Percentiles rank a stretch among this genome's conserved stretches.
phyloP scores from a whole-genome alignment of 2,888 invertebrate species.

The Kryphioiulus occultus region DNA sequence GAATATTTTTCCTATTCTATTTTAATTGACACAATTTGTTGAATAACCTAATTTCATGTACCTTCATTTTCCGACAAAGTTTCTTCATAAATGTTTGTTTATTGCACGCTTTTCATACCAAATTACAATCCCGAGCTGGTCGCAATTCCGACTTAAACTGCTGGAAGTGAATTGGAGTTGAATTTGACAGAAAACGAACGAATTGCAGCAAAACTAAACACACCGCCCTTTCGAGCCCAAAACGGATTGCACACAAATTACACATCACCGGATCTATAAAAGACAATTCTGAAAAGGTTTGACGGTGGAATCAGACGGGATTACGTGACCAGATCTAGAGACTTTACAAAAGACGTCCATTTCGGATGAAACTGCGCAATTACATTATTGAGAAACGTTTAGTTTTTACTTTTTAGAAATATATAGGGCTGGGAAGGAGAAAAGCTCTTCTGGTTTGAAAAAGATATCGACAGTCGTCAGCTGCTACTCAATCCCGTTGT shows the following conservation, averaged over 20 bases:
- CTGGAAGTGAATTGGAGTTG: neutral
- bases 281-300: slow-evolving; percentile 43
- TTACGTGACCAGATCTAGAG: slow-evolving; percentile 44
- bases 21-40: too few species aligned
- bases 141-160: slow-evolving; percentile 4
- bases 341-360: slow-evolving; percentile 40
- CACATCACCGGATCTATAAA: slow-evolving; percentile 41
- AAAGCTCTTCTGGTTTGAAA: neutral
- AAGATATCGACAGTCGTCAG: slow-evolving; percentile 11
- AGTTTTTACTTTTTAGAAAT: slow-evolving; percentile 2
- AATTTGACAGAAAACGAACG: neutral
- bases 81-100: too few species aligned
- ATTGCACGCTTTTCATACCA: neutral
- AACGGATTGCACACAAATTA: slow-evolving; percentile 35
- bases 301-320: slow-evolving; percentile 41
- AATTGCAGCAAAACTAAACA: neutral
- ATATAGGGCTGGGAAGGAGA: neutral
- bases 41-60: too few species aligned
- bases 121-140: neutral
- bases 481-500: neutral
- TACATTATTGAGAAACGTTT: slow-evolving; percentile 35
- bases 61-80: neutral
- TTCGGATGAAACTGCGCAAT: slow-evolving; percentile 19
- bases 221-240: neutral
- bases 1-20: too few species aligned